A percentile compares a stretch with the other conserved stretches of the same genome.
These are phyloP conservation scores for Pelecanus crispus DNA, from an alignment of 2,113 vertebrate genomes.

Conservation along the genomic window DNA sequence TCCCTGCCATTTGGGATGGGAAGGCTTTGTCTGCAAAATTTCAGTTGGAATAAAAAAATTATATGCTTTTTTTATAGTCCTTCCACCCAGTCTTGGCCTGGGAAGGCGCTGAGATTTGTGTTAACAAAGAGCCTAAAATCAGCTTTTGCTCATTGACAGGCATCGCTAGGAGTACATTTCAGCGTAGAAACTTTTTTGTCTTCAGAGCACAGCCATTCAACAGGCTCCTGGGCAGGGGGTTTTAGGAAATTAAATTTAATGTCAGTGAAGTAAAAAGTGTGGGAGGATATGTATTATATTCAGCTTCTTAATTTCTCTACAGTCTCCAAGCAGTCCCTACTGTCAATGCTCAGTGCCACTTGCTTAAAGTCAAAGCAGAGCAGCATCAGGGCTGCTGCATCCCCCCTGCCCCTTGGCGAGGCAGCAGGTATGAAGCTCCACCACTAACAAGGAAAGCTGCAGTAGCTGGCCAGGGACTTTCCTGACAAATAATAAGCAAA, in stretches of 20 bases:
- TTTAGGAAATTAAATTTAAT: not conserved
- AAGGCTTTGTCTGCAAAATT: not conserved
- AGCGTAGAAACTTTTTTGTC: not conserved
- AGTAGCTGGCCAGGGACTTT: not conserved
- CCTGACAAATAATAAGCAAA: not conserved
- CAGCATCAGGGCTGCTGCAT: not conserved
- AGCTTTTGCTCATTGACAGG: not conserved
- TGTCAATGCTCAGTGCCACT: not conserved
- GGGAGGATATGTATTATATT: not conserved
- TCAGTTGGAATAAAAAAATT: not conserved
- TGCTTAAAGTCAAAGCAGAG: not conserved
- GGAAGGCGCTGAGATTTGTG: not conserved
- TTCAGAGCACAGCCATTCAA: not conserved
- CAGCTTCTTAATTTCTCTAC: not conserved
- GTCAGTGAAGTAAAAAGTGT: not conserved
- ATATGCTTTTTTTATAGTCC: not conserved
- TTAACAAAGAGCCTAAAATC: not conserved
- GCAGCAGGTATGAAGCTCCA: not conserved
- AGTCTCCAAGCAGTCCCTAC: rapidly evolving
- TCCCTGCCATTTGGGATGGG: not conserved
- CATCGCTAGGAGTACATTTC: not conserved
- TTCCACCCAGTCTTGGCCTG: not conserved
- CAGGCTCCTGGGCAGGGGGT: not conserved
- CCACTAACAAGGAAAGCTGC: not conserved
- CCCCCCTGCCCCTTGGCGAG: rapidly evolving